These are phyloP conservation scores for Drosophila parvula DNA, from an alignment of 1,140 invertebrate species.

Conservation along the genomic window DNA sequence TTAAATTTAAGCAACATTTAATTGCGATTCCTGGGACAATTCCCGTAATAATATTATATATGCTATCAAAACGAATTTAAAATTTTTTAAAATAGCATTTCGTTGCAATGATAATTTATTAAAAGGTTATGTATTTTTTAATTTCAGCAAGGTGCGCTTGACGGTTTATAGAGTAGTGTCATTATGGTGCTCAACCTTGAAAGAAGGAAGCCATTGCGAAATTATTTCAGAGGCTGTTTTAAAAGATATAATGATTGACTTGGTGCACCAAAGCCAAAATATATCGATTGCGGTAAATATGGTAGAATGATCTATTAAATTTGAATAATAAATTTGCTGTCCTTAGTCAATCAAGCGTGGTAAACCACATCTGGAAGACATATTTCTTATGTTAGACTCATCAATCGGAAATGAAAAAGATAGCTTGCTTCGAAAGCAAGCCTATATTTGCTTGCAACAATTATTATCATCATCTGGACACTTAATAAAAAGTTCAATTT, in stretches of 20 bases:
- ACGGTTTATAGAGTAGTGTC: slow-evolving; percentile 32
- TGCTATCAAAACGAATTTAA: too few species aligned
- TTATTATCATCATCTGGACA: slow-evolving; percentile 43
- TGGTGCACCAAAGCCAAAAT: slow-evolving; percentile 5
- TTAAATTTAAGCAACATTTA: too few species aligned
- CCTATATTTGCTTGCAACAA: slow-evolving; percentile 34
- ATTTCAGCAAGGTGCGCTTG: slow-evolving; percentile 42
- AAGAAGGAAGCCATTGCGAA: slow-evolving; percentile 55
- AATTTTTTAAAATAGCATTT: too few species aligned
- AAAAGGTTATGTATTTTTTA: neutral
- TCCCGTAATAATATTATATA: too few species aligned
- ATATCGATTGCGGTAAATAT: slow-evolving; percentile 25
- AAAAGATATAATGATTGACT: slow-evolving; percentile 39
- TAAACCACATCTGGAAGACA: neutral
- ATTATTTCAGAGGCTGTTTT: slow-evolving; percentile 40
- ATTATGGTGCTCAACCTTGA: slow-evolving; percentile 43
- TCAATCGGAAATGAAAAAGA: neutral
- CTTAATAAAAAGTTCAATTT: slow-evolving; percentile 23
- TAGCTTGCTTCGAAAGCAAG: slow-evolving; percentile 13
- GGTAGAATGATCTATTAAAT: neutral
- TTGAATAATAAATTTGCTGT: neutral
- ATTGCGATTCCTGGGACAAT: too few species aligned
- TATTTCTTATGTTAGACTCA: slow-evolving; percentile 1
- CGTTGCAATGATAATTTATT: neutral
- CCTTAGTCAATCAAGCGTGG: neutral